Percentiles rank a stretch among this genome's conserved stretches.
These are phyloP conservation scores for Dasysyrphus albostriatus DNA, from an alignment of 2,888 invertebrate genomes.

Conservation along the genomic window DNA sequence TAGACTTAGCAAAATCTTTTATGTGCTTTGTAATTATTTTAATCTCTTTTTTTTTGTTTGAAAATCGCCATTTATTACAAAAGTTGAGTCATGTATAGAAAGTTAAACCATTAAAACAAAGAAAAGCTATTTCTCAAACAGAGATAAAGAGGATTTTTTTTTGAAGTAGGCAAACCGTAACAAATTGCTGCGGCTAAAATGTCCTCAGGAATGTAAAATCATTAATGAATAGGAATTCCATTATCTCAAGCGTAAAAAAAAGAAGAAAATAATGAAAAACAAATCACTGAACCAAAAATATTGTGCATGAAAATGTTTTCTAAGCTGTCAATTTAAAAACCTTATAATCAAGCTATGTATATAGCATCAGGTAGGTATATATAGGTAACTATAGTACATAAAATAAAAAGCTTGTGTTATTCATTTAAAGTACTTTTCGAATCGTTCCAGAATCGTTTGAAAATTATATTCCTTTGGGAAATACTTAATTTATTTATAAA, in stretches of 20 bases:
- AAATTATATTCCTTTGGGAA: constrained; percentile 25
- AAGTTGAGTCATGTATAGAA: neutral
- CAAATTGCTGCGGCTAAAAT: neutral
- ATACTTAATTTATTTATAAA: constrained; percentile 45
- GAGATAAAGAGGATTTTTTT: neutral
- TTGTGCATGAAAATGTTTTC: constrained; percentile 15
- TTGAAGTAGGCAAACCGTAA: neutral
- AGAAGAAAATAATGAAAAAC: constrained; percentile 31
- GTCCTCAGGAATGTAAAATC: constrained; percentile 11
- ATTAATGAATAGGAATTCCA: constrained; percentile 26
- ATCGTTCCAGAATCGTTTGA: constrained; percentile 2
- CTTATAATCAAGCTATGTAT: constrained; percentile 27
- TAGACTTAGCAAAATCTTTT: constrained; percentile 20
- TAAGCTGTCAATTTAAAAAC: constrained; percentile 46
- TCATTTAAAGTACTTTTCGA: neutral
- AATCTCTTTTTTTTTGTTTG: neutral
- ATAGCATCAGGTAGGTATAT: constrained; percentile 26
- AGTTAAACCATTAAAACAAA: constrained; percentile 23
- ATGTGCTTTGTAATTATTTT: neutral
- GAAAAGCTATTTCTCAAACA: constrained; percentile 1
- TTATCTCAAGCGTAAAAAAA: constrained; percentile 27
- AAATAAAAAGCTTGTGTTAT: constrained; percentile 1
- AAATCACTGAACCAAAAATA: constrained; percentile 22
- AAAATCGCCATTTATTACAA: constrained; percentile 29
- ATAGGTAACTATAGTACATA: neutral